phyloP scores from a whole-genome alignment of 1,140 invertebrate genomes.

The Stenopsyche tienmushanensis region DNA sequence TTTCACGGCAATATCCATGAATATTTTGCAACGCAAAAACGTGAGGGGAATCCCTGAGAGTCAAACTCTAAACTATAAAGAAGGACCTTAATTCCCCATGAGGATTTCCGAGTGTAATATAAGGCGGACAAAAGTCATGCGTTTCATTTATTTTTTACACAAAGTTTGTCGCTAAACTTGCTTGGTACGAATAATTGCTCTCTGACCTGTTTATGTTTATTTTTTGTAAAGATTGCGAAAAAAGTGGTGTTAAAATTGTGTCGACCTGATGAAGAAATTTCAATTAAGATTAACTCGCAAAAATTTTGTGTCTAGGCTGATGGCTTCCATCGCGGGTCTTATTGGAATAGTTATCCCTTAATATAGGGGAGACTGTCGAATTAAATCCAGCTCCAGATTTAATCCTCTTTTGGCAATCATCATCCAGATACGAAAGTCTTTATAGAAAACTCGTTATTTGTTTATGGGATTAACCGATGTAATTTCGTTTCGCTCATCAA shows the following conservation, averaged over 20 bases:
- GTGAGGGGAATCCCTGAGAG: slow-evolving; percentile 21
- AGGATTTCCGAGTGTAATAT: slow-evolving; percentile 12
- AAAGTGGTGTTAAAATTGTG: not conserved
- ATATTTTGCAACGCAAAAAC: slow-evolving; percentile 21
- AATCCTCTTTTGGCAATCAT: not conserved
- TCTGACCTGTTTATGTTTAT: not conserved
- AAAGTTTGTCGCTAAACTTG: not conserved
- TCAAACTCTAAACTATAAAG: slow-evolving; percentile 28
- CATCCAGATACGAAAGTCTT: not conserved
- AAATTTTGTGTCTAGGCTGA: not conserved
- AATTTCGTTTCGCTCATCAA: too few relatives aligned
- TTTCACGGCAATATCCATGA: not conserved
- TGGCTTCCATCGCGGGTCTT: not conserved
- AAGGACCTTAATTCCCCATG: slow-evolving; percentile 30
- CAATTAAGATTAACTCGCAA: not conserved
- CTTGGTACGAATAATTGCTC: not conserved
- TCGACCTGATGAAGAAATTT: not conserved
- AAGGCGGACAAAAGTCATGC: not conserved
- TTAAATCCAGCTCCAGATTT: not conserved
- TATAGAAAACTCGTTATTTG: not conserved
- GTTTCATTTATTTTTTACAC: not conserved
- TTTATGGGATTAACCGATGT: not conserved
- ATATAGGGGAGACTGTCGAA: not conserved
- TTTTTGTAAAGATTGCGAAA: too few relatives aligned
- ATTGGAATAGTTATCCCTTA: not conserved